phyloP scores from a whole-genome alignment of 1,140 invertebrate genomes.

The Laupala kohalensis region DNA sequence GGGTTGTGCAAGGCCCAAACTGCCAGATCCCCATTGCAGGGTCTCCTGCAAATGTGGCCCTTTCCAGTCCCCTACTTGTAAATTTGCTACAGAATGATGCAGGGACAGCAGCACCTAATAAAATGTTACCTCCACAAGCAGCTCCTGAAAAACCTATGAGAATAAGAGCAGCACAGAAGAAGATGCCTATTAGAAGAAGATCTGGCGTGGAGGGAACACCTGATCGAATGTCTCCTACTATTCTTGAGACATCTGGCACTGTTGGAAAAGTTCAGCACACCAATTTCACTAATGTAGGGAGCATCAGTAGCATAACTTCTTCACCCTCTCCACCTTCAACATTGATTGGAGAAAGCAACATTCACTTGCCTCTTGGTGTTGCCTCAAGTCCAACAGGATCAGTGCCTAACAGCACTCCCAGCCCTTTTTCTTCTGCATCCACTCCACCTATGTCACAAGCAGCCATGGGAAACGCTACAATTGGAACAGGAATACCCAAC shows the following conservation, averaged over 20 bases:
- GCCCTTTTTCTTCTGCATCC: neutral
- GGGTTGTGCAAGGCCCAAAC: neutral
- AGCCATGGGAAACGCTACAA: neutral
- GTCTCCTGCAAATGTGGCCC: slow-evolving; percentile 36
- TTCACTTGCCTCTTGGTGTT: neutral
- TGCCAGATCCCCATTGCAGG: neutral
- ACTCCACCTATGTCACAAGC: neutral
- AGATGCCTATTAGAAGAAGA: neutral
- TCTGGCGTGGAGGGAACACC: neutral
- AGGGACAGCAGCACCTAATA: slow-evolving; percentile 1
- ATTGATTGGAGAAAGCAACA: neutral
- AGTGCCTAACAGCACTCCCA: neutral
- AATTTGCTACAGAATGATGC: slow-evolving; percentile 80
- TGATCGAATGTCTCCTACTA: neutral
- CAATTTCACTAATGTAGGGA: neutral
- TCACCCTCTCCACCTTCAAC: neutral
- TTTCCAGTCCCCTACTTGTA: slow-evolving; percentile 79
- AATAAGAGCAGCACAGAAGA: neutral
- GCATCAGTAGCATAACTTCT: neutral
- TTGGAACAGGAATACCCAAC: neutral
- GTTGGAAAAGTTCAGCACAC: neutral
- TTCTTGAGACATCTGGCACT: neutral
- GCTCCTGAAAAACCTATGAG: neutral
- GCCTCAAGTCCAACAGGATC: neutral
- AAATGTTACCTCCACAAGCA: slow-evolving; percentile 4